Conservation (phyloP, 2,113 vertebrate genomes). For the Neoarius graeffei region DNA sequence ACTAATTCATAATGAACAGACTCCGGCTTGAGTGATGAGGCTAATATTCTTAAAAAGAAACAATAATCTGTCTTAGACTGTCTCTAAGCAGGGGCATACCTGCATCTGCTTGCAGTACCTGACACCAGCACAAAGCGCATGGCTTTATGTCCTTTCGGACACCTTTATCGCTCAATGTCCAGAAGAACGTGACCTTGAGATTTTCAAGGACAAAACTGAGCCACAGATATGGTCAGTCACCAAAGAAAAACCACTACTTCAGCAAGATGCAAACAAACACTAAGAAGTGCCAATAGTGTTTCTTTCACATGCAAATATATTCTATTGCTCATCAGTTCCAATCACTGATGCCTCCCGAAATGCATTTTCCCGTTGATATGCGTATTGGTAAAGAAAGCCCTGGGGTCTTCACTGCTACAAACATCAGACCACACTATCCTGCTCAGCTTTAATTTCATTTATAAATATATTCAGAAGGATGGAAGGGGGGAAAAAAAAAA, state of each 20-base stretch:
- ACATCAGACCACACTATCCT: conserved; percentile 55
- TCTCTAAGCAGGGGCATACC: neutral
- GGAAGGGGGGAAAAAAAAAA: conserved; percentile 62
- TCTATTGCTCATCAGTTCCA: conserved; percentile 46
- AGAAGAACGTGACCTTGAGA: conserved; percentile 37
- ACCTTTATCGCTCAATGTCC: conserved; percentile 20
- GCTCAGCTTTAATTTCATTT: conserved; percentile 72
- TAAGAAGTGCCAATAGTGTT: conserved; percentile 9
- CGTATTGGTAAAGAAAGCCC: conserved; percentile 59
- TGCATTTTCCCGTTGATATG: conserved; percentile 67
- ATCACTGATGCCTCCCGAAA: conserved; percentile 54
- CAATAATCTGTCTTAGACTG: neutral
- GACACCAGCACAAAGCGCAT: conserved; percentile 4
- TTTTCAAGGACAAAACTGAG: conserved; percentile 19
- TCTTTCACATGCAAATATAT: conserved; percentile 42
- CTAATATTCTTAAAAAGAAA: conserved; percentile 32
- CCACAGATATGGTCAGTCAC: neutral
- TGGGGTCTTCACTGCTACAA: conserved; percentile 48
- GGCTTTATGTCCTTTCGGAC: neutral
- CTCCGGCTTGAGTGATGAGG: conserved; percentile 36
- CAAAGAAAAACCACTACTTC: neutral
- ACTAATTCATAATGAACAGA: conserved; percentile 49
- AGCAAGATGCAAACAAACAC: neutral
- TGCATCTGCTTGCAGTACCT: conserved; percentile 20
- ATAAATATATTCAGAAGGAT: conserved; percentile 68